Percentiles rank a stretch among this genome's conserved stretches.
Conservation (phyloP, 2,113 vertebrate genomes). For the Balaeniceps rex region DNA sequence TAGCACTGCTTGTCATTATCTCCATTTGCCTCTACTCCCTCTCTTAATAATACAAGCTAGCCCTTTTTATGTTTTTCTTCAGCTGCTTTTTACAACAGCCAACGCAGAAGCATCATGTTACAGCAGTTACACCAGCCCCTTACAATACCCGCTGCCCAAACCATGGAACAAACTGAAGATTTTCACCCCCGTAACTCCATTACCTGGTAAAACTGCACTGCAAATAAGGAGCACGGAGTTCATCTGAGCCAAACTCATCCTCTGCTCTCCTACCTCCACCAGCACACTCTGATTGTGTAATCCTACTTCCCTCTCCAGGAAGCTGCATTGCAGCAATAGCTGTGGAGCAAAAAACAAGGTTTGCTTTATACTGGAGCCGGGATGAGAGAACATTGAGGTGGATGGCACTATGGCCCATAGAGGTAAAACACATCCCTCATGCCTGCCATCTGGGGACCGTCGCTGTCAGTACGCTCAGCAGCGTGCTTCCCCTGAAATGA, state of each 20-base stretch:
- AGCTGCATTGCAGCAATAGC: conserved; percentile 54
- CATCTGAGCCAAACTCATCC: neutral
- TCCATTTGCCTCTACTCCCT: neutral
- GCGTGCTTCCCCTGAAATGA: neutral
- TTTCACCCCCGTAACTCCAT: neutral
- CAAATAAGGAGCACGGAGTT: neutral
- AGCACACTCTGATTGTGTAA: conserved; percentile 14
- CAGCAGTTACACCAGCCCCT: neutral
- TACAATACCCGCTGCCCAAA: neutral
- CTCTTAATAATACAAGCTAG: neutral
- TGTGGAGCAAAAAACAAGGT: neutral
- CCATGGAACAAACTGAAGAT: neutral
- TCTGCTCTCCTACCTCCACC: neutral
- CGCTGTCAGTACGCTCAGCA: neutral
- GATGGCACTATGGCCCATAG: neutral
- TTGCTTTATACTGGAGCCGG: neutral
- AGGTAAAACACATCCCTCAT: neutral
- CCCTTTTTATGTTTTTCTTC: neutral
- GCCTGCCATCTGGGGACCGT: accelerated
- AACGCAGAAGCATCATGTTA: neutral
- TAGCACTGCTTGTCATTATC: neutral
- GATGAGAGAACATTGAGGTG: neutral
- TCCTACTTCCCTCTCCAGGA: neutral
- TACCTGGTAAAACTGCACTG: neutral
- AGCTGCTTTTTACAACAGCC: neutral